These are phyloP conservation scores for Eupithecia centaureata DNA, from an alignment of 2,888 invertebrate species.

Conservation along the genomic window DNA sequence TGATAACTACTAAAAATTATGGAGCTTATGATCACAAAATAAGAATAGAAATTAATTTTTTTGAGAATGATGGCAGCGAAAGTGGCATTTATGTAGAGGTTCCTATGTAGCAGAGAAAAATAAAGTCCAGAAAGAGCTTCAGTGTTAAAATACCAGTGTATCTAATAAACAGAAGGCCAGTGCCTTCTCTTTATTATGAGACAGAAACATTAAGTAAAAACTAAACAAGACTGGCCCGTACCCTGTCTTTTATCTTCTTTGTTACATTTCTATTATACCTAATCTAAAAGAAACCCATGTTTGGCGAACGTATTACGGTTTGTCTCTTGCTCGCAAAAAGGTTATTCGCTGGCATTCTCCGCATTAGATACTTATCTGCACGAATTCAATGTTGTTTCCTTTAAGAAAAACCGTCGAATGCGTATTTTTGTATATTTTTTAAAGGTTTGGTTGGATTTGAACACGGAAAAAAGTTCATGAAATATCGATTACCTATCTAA, in stretches of 20 bases:
- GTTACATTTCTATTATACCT: conserved; percentile 55
- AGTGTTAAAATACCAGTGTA: background rate
- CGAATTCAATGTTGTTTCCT: conserved; percentile 29
- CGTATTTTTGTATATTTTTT: too few relatives aligned
- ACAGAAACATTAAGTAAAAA: conserved; percentile 36
- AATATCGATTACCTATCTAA: too few relatives aligned
- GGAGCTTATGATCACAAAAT: background rate
- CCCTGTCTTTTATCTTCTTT: conserved; percentile 52
- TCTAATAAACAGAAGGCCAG: background rate
- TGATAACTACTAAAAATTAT: background rate
- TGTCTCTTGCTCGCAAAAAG: conserved; percentile 54
- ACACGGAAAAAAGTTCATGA: background rate
- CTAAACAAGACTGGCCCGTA: conserved; percentile 44
- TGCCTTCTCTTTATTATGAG: conserved; percentile 8
- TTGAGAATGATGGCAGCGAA: too few relatives aligned
- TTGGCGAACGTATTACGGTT: conserved; percentile 59
- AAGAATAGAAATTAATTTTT: too few relatives aligned
- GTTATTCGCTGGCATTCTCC: conserved; percentile 42
- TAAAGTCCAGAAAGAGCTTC: background rate
- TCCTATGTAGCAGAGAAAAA: background rate
- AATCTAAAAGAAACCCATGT: conserved; percentile 52
- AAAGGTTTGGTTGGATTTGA: background rate
- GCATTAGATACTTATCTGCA: conserved; percentile 31
- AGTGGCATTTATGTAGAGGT: background rate
- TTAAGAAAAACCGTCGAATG: conserved; percentile 22